These are phyloP conservation scores for Arenaria interpres DNA, from an alignment of 2,113 vertebrate genomes.

Conservation along the genomic window DNA sequence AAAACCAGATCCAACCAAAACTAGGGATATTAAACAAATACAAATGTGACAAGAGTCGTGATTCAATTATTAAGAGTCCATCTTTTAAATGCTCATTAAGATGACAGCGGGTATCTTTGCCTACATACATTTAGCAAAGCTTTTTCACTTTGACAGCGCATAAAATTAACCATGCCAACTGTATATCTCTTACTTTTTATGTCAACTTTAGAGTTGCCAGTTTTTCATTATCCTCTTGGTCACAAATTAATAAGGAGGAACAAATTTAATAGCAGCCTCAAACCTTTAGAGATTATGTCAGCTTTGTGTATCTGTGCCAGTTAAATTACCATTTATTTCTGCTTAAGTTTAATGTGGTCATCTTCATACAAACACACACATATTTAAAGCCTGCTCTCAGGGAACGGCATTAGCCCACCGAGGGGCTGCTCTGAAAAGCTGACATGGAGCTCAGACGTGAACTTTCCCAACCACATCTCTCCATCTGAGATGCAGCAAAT, in stretches of 20 bases:
- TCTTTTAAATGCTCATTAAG: constrained; percentile 57
- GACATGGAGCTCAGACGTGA: not conserved
- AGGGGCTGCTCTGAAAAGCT: not conserved
- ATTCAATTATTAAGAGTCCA: constrained; percentile 38
- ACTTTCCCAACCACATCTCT: not conserved
- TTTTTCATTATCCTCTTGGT: constrained; percentile 53
- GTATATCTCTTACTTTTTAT: not conserved
- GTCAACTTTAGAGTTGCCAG: not conserved
- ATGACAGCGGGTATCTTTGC: constrained; percentile 25
- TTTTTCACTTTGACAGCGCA: constrained; percentile 41
- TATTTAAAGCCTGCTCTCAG: not conserved
- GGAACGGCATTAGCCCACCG: fast-evolving
- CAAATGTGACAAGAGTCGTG: constrained; percentile 30
- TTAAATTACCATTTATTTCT: constrained; percentile 21
- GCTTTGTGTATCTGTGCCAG: not conserved
- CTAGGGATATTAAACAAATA: constrained; percentile 41
- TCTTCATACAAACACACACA: constrained; percentile 1
- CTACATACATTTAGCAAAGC: constrained; percentile 10
- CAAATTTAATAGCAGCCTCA: constrained; percentile 51
- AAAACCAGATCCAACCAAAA: not conserved
- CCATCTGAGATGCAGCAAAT: not conserved
- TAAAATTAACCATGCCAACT: constrained; percentile 49
- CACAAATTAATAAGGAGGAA: constrained; percentile 59
- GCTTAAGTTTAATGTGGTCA: constrained; percentile 41
- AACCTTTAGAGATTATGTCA: constrained; percentile 28